phyloP scores from a whole-genome alignment of 2,113 vertebrate species.

The Megaceryle maxima region DNA sequence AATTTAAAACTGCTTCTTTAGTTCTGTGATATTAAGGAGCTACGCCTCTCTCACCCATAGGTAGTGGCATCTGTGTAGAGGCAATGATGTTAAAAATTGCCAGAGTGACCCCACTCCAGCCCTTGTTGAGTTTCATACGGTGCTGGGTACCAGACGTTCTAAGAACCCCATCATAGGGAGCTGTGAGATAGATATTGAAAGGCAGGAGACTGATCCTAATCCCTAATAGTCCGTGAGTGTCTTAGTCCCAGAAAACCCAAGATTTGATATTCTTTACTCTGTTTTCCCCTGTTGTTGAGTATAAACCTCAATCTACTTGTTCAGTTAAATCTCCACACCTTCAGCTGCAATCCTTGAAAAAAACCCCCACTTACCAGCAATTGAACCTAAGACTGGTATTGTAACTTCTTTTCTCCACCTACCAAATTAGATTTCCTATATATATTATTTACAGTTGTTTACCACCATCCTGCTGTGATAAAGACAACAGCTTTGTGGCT shows the following conservation, averaged over 20 bases:
- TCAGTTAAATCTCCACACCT: background rate
- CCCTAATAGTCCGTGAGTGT: rapidly evolving
- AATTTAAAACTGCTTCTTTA: background rate
- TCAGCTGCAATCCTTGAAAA: background rate
- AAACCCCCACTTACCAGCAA: background rate
- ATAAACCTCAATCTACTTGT: background rate
- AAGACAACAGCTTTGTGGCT: background rate
- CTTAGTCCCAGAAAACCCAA: background rate
- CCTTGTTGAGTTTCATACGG: background rate
- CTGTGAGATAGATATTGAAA: too few species aligned
- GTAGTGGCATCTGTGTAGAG: background rate
- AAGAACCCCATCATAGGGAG: background rate
- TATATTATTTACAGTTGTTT: background rate
- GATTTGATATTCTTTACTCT: background rate
- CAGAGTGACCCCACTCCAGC: background rate
- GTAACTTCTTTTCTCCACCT: background rate
- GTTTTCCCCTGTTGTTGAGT: background rate
- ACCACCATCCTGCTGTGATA: background rate
- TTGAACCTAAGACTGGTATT: background rate
- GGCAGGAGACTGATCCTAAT: background rate
- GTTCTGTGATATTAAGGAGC: background rate
- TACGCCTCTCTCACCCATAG: background rate
- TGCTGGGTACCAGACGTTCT: background rate
- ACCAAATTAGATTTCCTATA: background rate
- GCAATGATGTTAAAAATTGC: background rate